Percentiles rank a stretch among this genome's conserved stretches.
Evolutionary conservation across 2,888 invertebrate genomes (phyloP).

Genomic region (Macrosoma leucophasiata): DNA sequence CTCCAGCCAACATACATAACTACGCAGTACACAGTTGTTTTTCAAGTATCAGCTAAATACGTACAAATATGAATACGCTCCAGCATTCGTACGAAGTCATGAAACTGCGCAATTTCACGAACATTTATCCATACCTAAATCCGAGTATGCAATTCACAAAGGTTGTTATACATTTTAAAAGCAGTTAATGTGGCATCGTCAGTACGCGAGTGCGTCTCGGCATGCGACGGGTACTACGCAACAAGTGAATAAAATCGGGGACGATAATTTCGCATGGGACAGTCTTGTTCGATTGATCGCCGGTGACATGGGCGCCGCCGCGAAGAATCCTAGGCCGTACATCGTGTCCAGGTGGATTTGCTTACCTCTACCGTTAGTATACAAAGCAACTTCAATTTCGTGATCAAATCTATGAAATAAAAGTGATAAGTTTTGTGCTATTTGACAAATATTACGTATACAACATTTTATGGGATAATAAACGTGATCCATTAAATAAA

Average conservation of each 20-base stretch:
- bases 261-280: conserved; percentile 48
- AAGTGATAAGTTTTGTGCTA: too few relatives aligned
- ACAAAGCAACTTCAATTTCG: too few relatives aligned
- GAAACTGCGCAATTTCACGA: conserved; percentile 30
- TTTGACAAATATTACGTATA: too few relatives aligned
- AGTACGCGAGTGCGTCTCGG: conserved; percentile 57
- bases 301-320: conserved; percentile 68
- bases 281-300: conserved; percentile 54
- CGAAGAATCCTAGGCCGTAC: conserved; percentile 68
- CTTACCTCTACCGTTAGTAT: conserved; percentile 56
- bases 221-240: conserved; percentile 50
- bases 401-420: too few relatives aligned
- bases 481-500: too few relatives aligned
- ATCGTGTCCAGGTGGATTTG: conserved; percentile 70
- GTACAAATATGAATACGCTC: conserved; percentile 19
- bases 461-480: too few relatives aligned
- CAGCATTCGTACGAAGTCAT: conserved; percentile 9
- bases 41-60: conserved; percentile 11
- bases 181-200: conserved; percentile 51
- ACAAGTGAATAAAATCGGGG: conserved; percentile 63
- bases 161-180: conserved; percentile 30
- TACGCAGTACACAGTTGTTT: too few relatives aligned
- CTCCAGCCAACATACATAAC: too few relatives aligned
- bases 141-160: conserved; percentile 41
- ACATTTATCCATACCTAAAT: conserved; percentile 15